A percentile compares a stretch with the other conserved stretches of the same genome.
Evolutionary conservation across 2,888 invertebrate genomes (phyloP).

Genomic region (Acholoe squamosa): DNA sequence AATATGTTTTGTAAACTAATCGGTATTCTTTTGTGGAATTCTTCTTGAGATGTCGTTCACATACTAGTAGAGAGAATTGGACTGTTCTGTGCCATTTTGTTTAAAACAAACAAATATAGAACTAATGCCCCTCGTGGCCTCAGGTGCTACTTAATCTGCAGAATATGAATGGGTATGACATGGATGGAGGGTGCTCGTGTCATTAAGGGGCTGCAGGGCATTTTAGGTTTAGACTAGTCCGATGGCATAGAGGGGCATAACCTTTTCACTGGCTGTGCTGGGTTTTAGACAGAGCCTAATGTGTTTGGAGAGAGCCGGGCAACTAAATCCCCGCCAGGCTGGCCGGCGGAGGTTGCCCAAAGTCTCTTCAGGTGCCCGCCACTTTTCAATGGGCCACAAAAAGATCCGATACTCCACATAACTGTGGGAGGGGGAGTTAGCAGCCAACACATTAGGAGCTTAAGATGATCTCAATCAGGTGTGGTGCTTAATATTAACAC

Average conservation of each 20-base stretch:
- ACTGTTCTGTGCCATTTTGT: slow-evolving; percentile 25
- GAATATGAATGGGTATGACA: slow-evolving; percentile 32
- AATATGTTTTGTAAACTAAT: slow-evolving; percentile 26
- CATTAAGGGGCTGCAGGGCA: slow-evolving; percentile 7
- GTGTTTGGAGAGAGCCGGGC: slow-evolving; percentile 43
- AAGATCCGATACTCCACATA: slow-evolving; percentile 47
- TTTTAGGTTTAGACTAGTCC: not conserved
- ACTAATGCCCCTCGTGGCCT: slow-evolving; percentile 21
- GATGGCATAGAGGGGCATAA: not conserved
- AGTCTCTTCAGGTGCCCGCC: slow-evolving; percentile 35
- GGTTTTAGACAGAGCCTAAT: slow-evolving; percentile 28
- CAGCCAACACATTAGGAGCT: slow-evolving; percentile 54
- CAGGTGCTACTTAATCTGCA: slow-evolving; percentile 11
- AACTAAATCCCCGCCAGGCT: slow-evolving; percentile 22
- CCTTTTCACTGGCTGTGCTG: not conserved
- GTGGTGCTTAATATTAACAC: slow-evolving; percentile 58
- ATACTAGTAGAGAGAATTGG: not conserved
- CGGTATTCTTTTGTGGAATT: not conserved
- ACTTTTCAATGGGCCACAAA: slow-evolving; percentile 40
- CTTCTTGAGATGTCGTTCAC: not conserved
- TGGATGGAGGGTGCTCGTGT: slow-evolving; percentile 42
- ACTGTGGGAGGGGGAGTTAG: slow-evolving; percentile 48
- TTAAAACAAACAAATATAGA: slow-evolving; percentile 35
- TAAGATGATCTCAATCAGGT: slow-evolving; percentile 60
- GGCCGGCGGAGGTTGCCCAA: slow-evolving; percentile 18